These are phyloP conservation scores for Premnoplex brunnescens DNA, from an alignment of 2,797 vertebrate genomes.

Conservation along the genomic window DNA sequence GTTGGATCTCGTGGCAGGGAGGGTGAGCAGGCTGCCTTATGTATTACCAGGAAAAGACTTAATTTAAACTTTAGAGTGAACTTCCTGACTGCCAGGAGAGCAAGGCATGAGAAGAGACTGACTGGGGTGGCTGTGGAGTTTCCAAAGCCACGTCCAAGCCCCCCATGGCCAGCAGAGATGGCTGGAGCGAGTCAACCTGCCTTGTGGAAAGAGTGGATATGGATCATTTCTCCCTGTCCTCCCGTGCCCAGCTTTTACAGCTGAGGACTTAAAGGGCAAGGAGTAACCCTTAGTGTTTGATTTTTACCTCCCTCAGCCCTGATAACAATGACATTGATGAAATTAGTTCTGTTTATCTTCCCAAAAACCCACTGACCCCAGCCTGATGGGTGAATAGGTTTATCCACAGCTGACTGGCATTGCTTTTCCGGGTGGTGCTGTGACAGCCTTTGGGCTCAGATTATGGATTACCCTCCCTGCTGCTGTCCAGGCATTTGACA, in stretches of 20 bases:
- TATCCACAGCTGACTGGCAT: background rate
- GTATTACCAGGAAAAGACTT: background rate
- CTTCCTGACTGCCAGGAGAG: background rate
- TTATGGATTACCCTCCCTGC: background rate
- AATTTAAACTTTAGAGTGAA: background rate
- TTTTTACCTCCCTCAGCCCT: background rate
- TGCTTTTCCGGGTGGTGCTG: background rate
- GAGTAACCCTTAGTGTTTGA: background rate
- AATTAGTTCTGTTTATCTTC: background rate
- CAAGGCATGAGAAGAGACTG: background rate
- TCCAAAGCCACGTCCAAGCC: background rate
- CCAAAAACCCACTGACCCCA: background rate
- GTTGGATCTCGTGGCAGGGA: background rate
- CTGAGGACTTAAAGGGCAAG: background rate
- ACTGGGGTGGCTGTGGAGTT: background rate
- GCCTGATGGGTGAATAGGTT: background rate
- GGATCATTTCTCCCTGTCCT: background rate
- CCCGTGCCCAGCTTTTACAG: background rate
- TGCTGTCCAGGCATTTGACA: background rate
- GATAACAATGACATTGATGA: background rate
- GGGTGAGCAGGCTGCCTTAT: background rate
- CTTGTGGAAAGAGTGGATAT: no score
- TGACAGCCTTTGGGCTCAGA: background rate
- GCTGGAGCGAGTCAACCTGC: accelerated
- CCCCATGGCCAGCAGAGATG: background rate